Evolutionary conservation across 2,888 invertebrate species (phyloP).

Genomic region (Xestia c-nigrum): DNA sequence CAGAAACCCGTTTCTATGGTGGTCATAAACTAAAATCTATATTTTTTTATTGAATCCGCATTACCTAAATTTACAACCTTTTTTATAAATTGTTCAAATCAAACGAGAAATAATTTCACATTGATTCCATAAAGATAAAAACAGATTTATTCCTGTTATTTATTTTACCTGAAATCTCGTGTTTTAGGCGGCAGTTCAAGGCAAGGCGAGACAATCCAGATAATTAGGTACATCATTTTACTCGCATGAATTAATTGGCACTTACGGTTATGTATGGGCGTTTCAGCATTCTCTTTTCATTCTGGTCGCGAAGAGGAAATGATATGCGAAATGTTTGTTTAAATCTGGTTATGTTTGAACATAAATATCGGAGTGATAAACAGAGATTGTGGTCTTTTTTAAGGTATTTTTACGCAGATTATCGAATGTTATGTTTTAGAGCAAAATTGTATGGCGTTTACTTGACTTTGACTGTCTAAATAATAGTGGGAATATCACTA

Average conservation of each 20-base stretch:
- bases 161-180: slow-evolving; percentile 11
- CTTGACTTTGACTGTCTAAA: not conserved
- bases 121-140: not conserved
- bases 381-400: not conserved
- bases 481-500: not conserved
- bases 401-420: not conserved
- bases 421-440: not conserved
- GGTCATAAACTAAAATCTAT: no score
- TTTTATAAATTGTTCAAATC: not conserved
- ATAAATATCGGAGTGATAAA: slow-evolving; percentile 6
- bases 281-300: slow-evolving; percentile 48
- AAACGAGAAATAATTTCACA: not conserved
- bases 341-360: slow-evolving; percentile 12
- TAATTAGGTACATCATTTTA: slow-evolving; percentile 63
- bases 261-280: slow-evolving; percentile 61
- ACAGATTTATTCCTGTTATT: not conserved
- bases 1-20: no score
- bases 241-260: slow-evolving; percentile 66
- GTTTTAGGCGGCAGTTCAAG: slow-evolving; percentile 39
- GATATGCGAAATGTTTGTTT: slow-evolving; percentile 30
- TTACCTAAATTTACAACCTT: not conserved
- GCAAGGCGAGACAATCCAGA: slow-evolving; percentile 55
- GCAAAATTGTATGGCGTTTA: not conserved
- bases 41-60: not conserved
- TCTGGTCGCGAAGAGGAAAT: slow-evolving; percentile 18